Percentiles rank a stretch among this genome's conserved stretches.
Evolutionary conservation across 1,140 invertebrate species (phyloP).

Genomic region (Drosophila fuyamai): DNA sequence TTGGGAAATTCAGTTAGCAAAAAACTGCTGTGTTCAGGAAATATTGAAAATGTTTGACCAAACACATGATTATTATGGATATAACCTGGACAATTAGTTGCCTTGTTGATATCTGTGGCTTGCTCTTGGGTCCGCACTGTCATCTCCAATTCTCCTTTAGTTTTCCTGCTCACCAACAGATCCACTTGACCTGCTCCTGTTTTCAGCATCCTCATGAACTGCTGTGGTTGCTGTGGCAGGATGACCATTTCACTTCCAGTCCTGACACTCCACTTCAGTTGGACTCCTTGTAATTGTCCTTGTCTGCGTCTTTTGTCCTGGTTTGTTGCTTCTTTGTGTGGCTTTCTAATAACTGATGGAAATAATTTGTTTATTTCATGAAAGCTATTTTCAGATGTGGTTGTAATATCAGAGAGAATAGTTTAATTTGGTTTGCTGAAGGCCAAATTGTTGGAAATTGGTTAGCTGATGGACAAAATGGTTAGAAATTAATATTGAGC

Average conservation of each 20-base stretch:
- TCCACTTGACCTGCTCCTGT: constrained; percentile 17
- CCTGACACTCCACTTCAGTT: constrained; percentile 2
- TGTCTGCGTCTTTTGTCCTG: constrained; percentile 3
- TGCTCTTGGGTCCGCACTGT: background rate
- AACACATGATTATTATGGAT: constrained; percentile 20
- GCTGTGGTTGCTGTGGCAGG: constrained; percentile 31
- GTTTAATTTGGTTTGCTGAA: constrained; percentile 16
- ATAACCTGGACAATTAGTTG: constrained; percentile 31
- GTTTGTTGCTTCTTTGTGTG: constrained; percentile 12
- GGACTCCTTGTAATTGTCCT: constrained; percentile 15
- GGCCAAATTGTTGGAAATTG: background rate
- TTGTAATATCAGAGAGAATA: background rate
- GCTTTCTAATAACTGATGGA: constrained; percentile 19
- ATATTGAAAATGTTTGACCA: constrained; percentile 34
- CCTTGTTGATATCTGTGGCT: constrained; percentile 31
- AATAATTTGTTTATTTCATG: constrained; percentile 27
- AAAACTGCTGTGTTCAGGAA: constrained; percentile 10
- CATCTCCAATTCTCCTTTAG: background rate
- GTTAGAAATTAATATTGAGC: background rate
- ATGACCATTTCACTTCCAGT: constrained; percentile 2
- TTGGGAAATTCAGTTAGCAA: constrained; percentile 19
- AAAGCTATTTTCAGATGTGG: background rate
- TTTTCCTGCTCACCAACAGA: background rate
- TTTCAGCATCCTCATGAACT: constrained; percentile 18
- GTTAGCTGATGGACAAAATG: constrained; percentile 1